A percentile compares a stretch with the other conserved stretches of the same genome.
Conservation (phyloP, 2,888 invertebrate genomes). For the Eupithecia tripunctaria region DNA sequence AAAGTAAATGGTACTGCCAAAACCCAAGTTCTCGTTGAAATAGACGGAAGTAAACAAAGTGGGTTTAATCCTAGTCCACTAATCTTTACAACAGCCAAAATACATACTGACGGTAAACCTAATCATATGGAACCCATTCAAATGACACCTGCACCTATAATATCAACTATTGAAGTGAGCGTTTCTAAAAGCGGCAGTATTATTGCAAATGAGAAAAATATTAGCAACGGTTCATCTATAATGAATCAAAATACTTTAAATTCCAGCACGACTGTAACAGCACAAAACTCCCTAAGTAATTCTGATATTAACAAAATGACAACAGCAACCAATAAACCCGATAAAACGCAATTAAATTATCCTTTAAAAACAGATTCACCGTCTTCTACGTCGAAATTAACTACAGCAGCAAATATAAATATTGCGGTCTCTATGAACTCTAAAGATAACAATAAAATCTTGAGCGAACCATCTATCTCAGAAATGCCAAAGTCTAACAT, state of each 20-base stretch:
- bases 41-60: conserved; percentile 61
- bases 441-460: conserved; percentile 25
- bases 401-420: conserved; percentile 17
- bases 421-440: conserved; percentile 7
- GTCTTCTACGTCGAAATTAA: conserved; percentile 22
- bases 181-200: conserved; percentile 53
- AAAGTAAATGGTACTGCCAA: conserved; percentile 55
- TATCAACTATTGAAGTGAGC: conserved; percentile 70
- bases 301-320: conserved; percentile 1
- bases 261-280: conserved; percentile 17
- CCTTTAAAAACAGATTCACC: conserved; percentile 21
- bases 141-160: conserved; percentile 71
- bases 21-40: conserved; percentile 69
- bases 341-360: conserved; percentile 20
- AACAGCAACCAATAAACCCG: conserved; percentile 14
- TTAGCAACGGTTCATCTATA: conserved; percentile 43
- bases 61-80: conserved; percentile 64
- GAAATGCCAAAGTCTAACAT: background rate
- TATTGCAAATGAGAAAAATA: conserved; percentile 44
- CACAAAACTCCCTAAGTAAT: conserved; percentile 15
- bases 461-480: conserved; percentile 31
- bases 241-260: conserved; percentile 36
- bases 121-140: conserved; percentile 73
- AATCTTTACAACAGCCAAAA: conserved; percentile 81
- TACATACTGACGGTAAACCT: conserved; percentile 69